Conservation (phyloP, 2,888 invertebrate genomes). For the Drosophila lacicola region DNA sequence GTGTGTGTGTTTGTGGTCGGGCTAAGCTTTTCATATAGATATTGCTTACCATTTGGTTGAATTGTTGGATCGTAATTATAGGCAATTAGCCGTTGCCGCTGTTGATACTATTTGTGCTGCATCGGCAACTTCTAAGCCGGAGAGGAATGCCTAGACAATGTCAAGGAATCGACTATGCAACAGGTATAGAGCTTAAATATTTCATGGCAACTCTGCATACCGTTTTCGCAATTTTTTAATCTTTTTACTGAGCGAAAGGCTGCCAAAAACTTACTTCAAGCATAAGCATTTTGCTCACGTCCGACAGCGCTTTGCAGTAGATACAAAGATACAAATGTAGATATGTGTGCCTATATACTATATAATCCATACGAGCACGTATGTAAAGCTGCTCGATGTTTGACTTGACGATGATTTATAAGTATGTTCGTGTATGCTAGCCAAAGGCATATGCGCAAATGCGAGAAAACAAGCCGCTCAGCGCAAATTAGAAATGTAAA, state of each 20-base stretch:
- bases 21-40: conserved; percentile 48
- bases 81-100: conserved; percentile 61
- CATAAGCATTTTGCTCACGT: conserved; percentile 67
- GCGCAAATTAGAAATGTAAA: conserved; percentile 68
- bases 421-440: conserved; percentile 13
- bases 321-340: conserved; percentile 39
- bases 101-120: conserved; percentile 21
- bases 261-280: conserved; percentile 23
- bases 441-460: conserved; percentile 19
- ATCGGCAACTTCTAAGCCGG: conserved; percentile 57
- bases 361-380: neutral
- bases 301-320: conserved; percentile 13
- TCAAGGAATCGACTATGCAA: conserved; percentile 42
- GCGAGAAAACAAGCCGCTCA: conserved; percentile 39
- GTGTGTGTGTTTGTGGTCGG: conserved; percentile 10
- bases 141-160: conserved; percentile 58
- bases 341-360: conserved; percentile 4
- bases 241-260: conserved; percentile 14
- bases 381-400: neutral
- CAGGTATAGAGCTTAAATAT: conserved; percentile 21
- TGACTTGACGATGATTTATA: conserved; percentile 8
- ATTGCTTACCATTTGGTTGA: conserved; percentile 51
- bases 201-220: conserved; percentile 26
- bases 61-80: conserved; percentile 56
- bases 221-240: conserved; percentile 26